These are phyloP conservation scores for Gallinago undulata DNA, from an alignment of 2,113 vertebrate species.

Conservation along the genomic window DNA sequence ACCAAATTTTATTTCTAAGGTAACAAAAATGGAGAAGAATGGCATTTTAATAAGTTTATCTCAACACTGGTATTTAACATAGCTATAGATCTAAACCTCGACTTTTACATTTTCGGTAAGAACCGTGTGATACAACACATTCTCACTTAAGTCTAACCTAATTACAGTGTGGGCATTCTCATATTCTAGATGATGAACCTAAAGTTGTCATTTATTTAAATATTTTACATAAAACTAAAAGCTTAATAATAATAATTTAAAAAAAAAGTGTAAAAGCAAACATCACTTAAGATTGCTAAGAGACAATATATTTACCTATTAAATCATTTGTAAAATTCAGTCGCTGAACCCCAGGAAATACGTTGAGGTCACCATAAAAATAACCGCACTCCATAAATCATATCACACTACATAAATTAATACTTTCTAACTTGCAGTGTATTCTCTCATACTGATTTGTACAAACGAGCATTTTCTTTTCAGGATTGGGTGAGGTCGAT, in stretches of 20 bases:
- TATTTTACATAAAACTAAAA: background rate
- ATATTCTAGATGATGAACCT: background rate
- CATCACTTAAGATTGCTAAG: background rate
- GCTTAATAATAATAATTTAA: background rate
- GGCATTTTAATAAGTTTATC: background rate
- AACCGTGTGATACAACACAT: background rate
- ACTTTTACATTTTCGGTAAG: background rate
- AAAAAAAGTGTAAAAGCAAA: background rate
- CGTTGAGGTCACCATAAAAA: background rate
- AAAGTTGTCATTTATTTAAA: background rate
- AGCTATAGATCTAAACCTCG: background rate
- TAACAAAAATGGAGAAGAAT: background rate
- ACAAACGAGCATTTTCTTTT: background rate
- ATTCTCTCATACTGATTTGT: background rate
- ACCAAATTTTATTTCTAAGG: background rate
- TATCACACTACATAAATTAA: background rate
- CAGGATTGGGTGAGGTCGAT: background rate
- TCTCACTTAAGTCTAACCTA: background rate
- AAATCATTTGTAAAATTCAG: background rate
- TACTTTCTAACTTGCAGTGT: background rate
- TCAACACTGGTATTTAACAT: background rate
- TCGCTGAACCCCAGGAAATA: background rate
- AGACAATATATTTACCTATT: background rate
- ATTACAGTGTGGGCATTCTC: background rate
- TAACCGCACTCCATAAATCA: background rate